Evolutionary conservation across 2,113 vertebrate genomes (phyloP).

Genomic region (Nicator chloris): DNA sequence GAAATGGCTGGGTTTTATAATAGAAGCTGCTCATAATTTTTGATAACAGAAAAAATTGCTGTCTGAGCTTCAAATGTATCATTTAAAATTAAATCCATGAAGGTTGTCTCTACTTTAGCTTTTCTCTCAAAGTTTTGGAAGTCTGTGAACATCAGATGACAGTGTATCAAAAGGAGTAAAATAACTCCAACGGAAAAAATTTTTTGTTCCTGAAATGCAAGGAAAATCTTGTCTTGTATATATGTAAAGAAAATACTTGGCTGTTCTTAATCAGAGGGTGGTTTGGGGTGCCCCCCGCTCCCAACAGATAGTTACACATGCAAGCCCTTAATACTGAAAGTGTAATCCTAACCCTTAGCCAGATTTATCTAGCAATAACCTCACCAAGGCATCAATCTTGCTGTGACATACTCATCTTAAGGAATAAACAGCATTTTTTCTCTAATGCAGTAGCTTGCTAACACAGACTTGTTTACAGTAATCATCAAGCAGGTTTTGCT

Average conservation of each 20-base stretch:
- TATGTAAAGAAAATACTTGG: neutral
- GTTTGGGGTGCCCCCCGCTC: rapidly evolving
- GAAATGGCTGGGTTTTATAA: neutral
- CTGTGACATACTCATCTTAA: neutral
- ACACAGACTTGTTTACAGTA: neutral
- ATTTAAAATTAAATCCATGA: neutral
- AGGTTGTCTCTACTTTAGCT: neutral
- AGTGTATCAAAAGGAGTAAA: neutral
- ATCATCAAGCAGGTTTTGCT: neutral
- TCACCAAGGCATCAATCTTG: neutral
- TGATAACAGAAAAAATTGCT: neutral
- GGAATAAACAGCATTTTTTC: neutral
- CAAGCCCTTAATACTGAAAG: neutral
- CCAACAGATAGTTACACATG: neutral
- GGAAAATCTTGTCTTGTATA: neutral
- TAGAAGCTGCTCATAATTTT: neutral
- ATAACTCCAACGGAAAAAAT: neutral
- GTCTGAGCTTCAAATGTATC: neutral
- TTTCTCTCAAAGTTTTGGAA: neutral
- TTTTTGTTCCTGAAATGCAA: neutral
- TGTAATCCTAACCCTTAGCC: neutral
- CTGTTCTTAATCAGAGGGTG: neutral
- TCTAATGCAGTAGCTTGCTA: neutral
- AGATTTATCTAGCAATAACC: neutral
- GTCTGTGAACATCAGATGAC: neutral